Evolutionary conservation across 2,797 vertebrate genomes (phyloP), one percentile per base, ranked within the genome.

Genomic region (Danio jaintianensis): DNA sequence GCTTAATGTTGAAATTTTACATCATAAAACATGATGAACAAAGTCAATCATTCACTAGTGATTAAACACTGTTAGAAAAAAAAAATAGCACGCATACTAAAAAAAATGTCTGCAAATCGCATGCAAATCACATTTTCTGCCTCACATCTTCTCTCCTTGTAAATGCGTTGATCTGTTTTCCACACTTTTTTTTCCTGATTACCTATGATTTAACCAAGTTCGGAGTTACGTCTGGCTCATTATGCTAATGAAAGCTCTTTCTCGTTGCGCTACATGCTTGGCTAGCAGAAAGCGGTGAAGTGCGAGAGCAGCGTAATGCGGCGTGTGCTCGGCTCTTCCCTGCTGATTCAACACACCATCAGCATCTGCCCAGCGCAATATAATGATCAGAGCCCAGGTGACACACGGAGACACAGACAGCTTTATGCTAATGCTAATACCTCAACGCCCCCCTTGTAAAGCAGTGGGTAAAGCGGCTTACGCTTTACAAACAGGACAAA

Each of bases 181-280:
- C 48, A 6, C 12, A 15, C 40, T 64, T 73, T 79, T 80, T 59
- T 80, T 59, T 29, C 52, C 7, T 74, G 68, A 75, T 43, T 22
- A n/a, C 36, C 6, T 53, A 7, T 75, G 29, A 82, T 84, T 74
- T 82, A 82, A 84, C 80, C n/a, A 42, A 81, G 68, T 72, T 52
- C 38, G 9, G 13, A 74, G 55, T 64, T 72, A 77, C 62, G 71
- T 79, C 66, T 73, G 70, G 22, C 71, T 75, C 52, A 83, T 86
- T 80, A 85, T 78, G 83, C 64, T 75, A 86, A 82, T 83, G 53
- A 58, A 29, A 38, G 50, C 7, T 3, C 82, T 67, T 86, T 58
- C 42, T 62, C 18, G 7, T 72, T 75, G 38, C 40, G 36, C 69
- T 58, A 20, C 83, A 75, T 79, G 83, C 78, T 81, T 22, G 45